Evolutionary conservation across 2,888 invertebrate species (phyloP), one percentile per base, ranked within the genome.

Genomic region (Pseudeuparius sepicola): DNA sequence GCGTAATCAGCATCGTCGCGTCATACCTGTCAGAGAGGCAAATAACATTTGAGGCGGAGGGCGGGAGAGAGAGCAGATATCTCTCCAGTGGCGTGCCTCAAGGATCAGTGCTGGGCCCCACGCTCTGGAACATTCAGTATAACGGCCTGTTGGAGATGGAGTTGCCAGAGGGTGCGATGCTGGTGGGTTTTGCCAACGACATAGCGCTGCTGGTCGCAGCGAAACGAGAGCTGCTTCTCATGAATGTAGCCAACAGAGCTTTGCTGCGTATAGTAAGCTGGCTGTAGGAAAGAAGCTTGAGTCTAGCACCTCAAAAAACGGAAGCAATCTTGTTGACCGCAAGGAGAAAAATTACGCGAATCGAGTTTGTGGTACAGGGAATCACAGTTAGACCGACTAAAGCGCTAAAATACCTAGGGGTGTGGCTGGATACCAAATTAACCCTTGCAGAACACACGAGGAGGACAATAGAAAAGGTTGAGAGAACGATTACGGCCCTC

Each of bases 1-100:
- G 32, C 9, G 30, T 42, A 2, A 23, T 42, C 2, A 37, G 15
- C 14, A 24, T 42, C 10, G 28, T 37, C 11, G 37, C 31, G n/a
- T 39, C 32, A 4, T 35, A 38, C 16, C 28, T 35, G 3, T 23
- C 33, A 9, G 33, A 34, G 7, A 20, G 36, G 15, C 11, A 35
- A 24, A 36, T 36, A 7, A 12, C 26, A 9, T 12, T 34, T 18
- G 33, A 37, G 17, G 26, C 25, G 12, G 36, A 36, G 14, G 33
- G 27, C n/a, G n/a, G n/a, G n/a, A n/a, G n/a, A n/a, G n/a, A 25
- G 13, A n/a, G 25, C 10, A 6, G 12, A 9, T 6, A 6, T 25
- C 9, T 25, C 4, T 9, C 7, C 4, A 25, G 28, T 28, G 6
- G 28, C 10, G 28, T 28, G 14, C 12, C 13, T 5, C 28, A 3